Conservation (phyloP, 2,797 vertebrate species). For the Tamandua tetradactyla region DNA sequence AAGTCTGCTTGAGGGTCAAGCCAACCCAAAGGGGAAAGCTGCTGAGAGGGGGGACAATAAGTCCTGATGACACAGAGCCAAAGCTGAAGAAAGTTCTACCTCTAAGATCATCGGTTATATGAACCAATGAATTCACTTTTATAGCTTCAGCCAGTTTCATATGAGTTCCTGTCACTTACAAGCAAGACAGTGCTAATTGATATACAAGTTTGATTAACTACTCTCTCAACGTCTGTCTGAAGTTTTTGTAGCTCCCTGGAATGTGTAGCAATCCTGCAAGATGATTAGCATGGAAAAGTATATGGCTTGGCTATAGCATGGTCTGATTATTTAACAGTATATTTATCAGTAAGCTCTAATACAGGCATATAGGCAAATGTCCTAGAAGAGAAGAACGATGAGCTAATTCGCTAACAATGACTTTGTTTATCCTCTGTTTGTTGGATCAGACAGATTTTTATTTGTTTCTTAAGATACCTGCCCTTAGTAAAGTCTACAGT, state of each 20-base stretch:
- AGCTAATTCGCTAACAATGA: slow-evolving; percentile 40
- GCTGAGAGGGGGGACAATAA: not conserved
- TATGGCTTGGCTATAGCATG: not conserved
- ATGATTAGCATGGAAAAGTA: slow-evolving; percentile 31
- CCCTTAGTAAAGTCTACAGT: not conserved
- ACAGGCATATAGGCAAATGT: slow-evolving; percentile 28
- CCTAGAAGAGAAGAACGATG: slow-evolving; percentile 7
- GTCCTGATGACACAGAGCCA: not conserved
- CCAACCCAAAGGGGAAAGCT: not conserved
- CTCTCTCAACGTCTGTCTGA: slow-evolving; percentile 38
- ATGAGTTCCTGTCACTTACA: slow-evolving; percentile 19
- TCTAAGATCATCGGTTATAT: not conserved
- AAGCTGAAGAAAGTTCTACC: not conserved
- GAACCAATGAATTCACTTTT: not conserved
- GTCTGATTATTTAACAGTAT: slow-evolving; percentile 57
- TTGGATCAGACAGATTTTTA: slow-evolving; percentile 44
- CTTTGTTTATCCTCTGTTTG: slow-evolving; percentile 40
- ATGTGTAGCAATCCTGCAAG: not conserved
- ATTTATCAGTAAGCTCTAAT: slow-evolving; percentile 44
- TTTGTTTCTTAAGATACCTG: slow-evolving; percentile 45
- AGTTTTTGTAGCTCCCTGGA: not conserved
- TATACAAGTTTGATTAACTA: slow-evolving; percentile 46
- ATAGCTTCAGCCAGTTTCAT: not conserved
- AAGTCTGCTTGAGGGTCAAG: not conserved
- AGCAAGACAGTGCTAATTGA: slow-evolving; percentile 34